phyloP scores from a whole-genome alignment of 2,113 vertebrate genomes.

The Sciurus niger region DNA sequence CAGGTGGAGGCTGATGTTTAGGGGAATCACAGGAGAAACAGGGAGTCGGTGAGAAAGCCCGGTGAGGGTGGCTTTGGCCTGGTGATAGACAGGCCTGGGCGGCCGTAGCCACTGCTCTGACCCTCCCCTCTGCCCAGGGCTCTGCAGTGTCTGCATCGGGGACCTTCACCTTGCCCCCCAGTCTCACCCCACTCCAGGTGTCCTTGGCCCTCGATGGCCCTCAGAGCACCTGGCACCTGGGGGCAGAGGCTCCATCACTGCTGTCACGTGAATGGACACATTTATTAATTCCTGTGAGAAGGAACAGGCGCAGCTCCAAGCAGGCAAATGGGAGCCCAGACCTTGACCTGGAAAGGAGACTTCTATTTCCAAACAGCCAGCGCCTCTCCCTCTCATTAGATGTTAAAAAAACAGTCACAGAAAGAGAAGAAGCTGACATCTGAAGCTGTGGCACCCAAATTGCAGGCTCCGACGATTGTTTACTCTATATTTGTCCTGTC shows the following conservation, averaged over 20 bases:
- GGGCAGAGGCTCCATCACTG: no score
- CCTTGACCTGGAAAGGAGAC: slow-evolving; percentile 52
- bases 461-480: slow-evolving; percentile 33
- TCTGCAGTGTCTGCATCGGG: neutral
- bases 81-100: rapidly evolving
- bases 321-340: neutral
- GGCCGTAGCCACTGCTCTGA: rapidly evolving
- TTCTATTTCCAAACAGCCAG: slow-evolving; percentile 49
- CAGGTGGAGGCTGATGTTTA: neutral
- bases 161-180: neutral
- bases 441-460: slow-evolving; percentile 5
- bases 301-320: neutral
- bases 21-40: neutral
- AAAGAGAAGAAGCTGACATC: slow-evolving; percentile 39
- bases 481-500: slow-evolving; percentile 64
- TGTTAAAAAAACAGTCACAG: neutral
- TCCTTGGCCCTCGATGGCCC: neutral
- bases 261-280: neutral
- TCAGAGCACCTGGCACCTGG: neutral
- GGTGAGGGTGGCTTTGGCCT: neutral
- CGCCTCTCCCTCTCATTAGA: slow-evolving; percentile 65
- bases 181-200: neutral
- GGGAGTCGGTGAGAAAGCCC: neutral
- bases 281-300: neutral
- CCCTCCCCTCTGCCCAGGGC: neutral